Evolutionary conservation across 2,888 invertebrate genomes (phyloP), one percentile per base, ranked within the genome.

Genomic region (Athripsodes cinereus): DNA sequence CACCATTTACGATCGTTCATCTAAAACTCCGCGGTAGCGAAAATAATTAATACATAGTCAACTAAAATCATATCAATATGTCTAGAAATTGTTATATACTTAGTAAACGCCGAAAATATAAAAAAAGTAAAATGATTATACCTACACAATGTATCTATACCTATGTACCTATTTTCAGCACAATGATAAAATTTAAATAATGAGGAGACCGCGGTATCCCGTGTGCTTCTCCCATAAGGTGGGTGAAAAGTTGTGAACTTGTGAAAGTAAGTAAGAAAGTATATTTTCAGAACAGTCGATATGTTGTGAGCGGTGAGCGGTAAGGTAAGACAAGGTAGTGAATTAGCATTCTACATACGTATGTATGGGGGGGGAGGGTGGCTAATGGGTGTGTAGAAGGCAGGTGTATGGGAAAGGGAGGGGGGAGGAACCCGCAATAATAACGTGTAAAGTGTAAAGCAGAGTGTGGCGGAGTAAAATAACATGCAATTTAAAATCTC

Each of bases 401-500:
- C 16, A 18, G 18, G 16, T 3, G 44, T 3, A 2, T 3, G n/a
- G 18, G 44, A 13, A 13, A 13, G 44, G 18, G 16, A 13, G 16
- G 18, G 44, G 21, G 18, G 19, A 5, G 48, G 21, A 20, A 19
- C 18, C 19, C 44, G 44, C 44, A 18, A 44, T 44, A 44, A 44
- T 44, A 44, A 44, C 18, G 44, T 44, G 44, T 44, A 44, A 44
- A 44, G 16, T 44, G 13, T 34, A 13, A 34, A 13, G 13, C 34
- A 10, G 34, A 5, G 16, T 44, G 44, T 18, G 44, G 44, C 13
- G 44, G 13, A 44, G 44, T 3, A 20, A 20, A 48, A 48, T 48
- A 48, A 48, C 48, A 48, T 48, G 48, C 48, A 48, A 19, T 48
- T 20, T 48, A 48, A 48, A 48, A 48, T 48, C 48, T 48, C 48